These are phyloP conservation scores for Idaea aversata DNA, from an alignment of 2,888 invertebrate genomes.

Conservation along the genomic window DNA sequence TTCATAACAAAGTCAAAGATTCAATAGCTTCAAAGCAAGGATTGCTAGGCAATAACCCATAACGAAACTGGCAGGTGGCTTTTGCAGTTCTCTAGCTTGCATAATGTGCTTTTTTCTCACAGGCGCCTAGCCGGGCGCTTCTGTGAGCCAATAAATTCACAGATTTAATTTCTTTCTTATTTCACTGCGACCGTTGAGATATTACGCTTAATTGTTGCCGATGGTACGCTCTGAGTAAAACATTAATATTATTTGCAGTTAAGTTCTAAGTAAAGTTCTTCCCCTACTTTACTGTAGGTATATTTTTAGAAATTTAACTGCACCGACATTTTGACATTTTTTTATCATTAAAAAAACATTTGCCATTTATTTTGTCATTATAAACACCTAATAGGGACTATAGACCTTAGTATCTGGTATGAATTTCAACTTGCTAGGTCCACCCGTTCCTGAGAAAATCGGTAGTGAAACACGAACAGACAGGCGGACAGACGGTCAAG, in stretches of 20 bases:
- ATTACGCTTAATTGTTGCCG: conserved; percentile 9
- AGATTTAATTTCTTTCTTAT: conserved; percentile 29
- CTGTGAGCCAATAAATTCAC: conserved; percentile 29
- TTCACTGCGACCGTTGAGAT: conserved; percentile 18
- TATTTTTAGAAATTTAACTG: too few relatives aligned
- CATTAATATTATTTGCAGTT: neutral
- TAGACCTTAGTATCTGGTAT: too few relatives aligned
- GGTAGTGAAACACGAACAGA: too few relatives aligned
- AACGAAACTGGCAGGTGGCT: conserved; percentile 69
- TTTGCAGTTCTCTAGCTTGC: conserved; percentile 43
- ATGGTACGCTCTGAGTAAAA: neutral
- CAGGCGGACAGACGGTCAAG: too few relatives aligned
- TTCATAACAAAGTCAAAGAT: neutral
- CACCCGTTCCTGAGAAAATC: too few relatives aligned
- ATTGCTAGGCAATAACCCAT: conserved; percentile 56
- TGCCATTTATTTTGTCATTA: too few relatives aligned
- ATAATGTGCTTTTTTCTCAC: conserved; percentile 65
- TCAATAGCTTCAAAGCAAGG: neutral
- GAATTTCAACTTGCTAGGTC: too few relatives aligned
- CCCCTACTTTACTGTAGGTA: too few relatives aligned
- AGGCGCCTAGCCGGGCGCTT: conserved; percentile 17
- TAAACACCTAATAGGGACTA: too few relatives aligned
- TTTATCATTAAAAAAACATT: too few relatives aligned
- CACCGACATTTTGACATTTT: too few relatives aligned
- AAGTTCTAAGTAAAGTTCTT: too few relatives aligned